These are phyloP conservation scores for Toxonevra muliebris DNA, from an alignment of 2,888 invertebrate genomes.

Conservation along the genomic window DNA sequence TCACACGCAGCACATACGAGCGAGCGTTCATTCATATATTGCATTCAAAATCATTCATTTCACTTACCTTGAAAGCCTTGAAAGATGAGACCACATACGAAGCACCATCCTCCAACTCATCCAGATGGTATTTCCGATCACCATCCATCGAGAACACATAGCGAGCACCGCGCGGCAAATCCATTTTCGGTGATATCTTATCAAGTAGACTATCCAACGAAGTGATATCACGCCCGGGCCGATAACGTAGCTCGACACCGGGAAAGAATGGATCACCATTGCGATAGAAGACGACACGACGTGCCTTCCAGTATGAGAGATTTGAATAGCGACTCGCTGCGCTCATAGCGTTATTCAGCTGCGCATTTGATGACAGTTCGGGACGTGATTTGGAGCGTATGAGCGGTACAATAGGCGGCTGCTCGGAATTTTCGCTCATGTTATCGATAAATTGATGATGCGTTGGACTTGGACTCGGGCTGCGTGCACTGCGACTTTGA, in stretches of 20 bases:
- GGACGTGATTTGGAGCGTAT: constrained; percentile 64
- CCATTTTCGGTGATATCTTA: constrained; percentile 86
- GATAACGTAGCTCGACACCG: constrained; percentile 87
- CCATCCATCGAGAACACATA: constrained; percentile 95
- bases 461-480: constrained; percentile 47
- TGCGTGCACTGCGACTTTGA: constrained; percentile 41
- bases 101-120: constrained; percentile 89
- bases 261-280: constrained; percentile 94
- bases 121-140: constrained; percentile 82
- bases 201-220: constrained; percentile 86
- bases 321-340: constrained; percentile 76
- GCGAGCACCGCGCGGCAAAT: constrained; percentile 86
- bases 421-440: constrained; percentile 70
- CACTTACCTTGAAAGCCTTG: constrained; percentile 86
- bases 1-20: background rate
- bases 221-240: constrained; percentile 87
- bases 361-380: constrained; percentile 55
- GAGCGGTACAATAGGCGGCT: constrained; percentile 61
- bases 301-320: constrained; percentile 86
- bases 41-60: no score
- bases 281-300: constrained; percentile 88
- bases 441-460: constrained; percentile 62
- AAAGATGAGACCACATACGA: constrained; percentile 93
- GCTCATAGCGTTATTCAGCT: constrained; percentile 61
- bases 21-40: no score